phyloP scores from a whole-genome alignment of 2,888 invertebrate genomes.

The Leucoma salicis region DNA sequence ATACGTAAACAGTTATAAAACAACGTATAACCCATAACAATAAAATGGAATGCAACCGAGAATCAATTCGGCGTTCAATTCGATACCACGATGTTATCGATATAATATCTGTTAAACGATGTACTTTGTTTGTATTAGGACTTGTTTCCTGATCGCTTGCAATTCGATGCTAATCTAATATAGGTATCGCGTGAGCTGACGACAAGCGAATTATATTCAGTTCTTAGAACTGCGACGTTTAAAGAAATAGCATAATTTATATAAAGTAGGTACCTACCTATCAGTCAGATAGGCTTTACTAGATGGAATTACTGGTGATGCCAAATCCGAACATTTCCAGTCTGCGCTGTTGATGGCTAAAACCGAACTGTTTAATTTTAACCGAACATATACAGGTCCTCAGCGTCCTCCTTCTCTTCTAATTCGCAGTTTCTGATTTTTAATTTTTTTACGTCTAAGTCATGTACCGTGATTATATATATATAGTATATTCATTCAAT shows the following conservation, averaged over 20 bases:
- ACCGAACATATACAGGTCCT: too few relatives aligned
- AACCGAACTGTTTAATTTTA: too few relatives aligned
- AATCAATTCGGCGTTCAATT: slow-evolving; percentile 26
- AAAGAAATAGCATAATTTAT: background rate
- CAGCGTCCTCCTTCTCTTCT: too few relatives aligned
- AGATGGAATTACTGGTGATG: too few relatives aligned
- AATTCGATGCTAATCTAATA: slow-evolving; percentile 30
- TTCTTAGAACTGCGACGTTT: slow-evolving; percentile 4
- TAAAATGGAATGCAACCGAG: slow-evolving; percentile 15
- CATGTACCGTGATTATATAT: too few relatives aligned
- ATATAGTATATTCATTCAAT: too few relatives aligned
- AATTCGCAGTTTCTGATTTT: too few relatives aligned
- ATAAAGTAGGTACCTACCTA: too few relatives aligned
- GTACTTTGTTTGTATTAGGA: slow-evolving; percentile 27
- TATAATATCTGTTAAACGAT: slow-evolving; percentile 33
- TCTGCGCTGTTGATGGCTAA: too few relatives aligned
- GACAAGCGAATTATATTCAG: slow-evolving; percentile 16
- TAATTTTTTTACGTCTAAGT: too few relatives aligned
- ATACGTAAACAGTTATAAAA: slow-evolving; percentile 5
- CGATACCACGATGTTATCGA: slow-evolving; percentile 21
- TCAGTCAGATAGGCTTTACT: too few relatives aligned
- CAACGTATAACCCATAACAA: slow-evolving; percentile 9
- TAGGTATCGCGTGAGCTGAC: slow-evolving; percentile 25
- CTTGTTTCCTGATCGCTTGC: slow-evolving; percentile 27
- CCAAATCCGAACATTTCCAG: too few relatives aligned